Conservation (phyloP, 1,140 invertebrate species). For the Nephotettix cincticeps region DNA sequence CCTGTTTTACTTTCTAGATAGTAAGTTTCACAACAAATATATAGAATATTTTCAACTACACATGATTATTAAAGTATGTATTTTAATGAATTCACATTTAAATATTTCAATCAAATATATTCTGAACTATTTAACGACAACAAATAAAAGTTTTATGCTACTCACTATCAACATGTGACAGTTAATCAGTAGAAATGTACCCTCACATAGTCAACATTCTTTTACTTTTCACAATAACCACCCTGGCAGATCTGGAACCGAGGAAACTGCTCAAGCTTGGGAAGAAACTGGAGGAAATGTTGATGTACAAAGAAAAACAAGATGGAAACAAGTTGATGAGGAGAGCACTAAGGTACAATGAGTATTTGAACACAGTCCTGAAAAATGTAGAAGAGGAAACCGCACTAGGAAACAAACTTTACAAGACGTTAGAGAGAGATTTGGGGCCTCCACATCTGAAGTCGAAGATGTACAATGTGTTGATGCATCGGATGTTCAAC, state of each 20-base stretch:
- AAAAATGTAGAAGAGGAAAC: not conserved
- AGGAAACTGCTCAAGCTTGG: not conserved
- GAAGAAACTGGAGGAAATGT: not conserved
- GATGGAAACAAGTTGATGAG: slow-evolving; percentile 2
- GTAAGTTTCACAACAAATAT: too few species aligned
- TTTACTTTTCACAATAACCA: not conserved
- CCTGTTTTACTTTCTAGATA: too few species aligned
- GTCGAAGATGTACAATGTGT: not conserved
- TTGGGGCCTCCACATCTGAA: not conserved
- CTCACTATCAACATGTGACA: too few species aligned
- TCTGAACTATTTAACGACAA: too few species aligned
- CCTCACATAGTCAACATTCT: not conserved
- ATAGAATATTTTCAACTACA: too few species aligned
- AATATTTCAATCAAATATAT: too few species aligned
- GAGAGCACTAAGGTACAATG: not conserved
- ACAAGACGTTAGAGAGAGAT: slow-evolving; percentile 3
- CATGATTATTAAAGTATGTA: too few species aligned
- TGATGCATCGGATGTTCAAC: not conserved
- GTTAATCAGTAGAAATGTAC: not conserved
- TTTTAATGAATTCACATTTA: too few species aligned
- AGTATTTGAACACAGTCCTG: not conserved
- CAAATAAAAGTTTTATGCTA: too few species aligned
- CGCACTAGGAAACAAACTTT: not conserved
- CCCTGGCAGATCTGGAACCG: not conserved
- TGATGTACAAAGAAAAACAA: not conserved